Percentiles rank a stretch among this genome's conserved stretches.
phyloP scores from a whole-genome alignment of 2,888 invertebrate genomes.

The Rhagium mordax region DNA sequence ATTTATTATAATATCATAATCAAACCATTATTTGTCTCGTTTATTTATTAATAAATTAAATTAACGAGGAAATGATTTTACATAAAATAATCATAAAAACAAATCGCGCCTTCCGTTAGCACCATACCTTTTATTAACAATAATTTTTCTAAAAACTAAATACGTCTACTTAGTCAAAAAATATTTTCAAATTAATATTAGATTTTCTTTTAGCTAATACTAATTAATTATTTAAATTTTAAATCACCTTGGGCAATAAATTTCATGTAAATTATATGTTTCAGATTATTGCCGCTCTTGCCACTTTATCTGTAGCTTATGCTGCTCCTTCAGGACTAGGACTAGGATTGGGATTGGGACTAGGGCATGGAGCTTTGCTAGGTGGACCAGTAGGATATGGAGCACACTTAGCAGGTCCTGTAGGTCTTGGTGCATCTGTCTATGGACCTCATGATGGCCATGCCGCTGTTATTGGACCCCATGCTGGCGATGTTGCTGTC shows the following conservation, averaged over 20 bases:
- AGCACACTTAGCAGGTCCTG: conserved; percentile 26
- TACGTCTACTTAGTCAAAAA: too few relatives aligned
- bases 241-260: neutral
- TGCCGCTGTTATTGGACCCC: neutral
- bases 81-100: too few relatives aligned
- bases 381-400: conserved; percentile 27
- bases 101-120: too few relatives aligned
- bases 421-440: conserved; percentile 5
- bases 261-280: neutral
- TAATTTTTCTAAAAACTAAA: too few relatives aligned
- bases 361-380: neutral
- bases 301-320: neutral
- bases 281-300: conserved; percentile 15
- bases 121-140: too few relatives aligned
- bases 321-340: neutral
- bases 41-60: too few relatives aligned
- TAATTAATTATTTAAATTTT: too few relatives aligned
- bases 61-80: too few relatives aligned
- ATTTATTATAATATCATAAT: too few relatives aligned
- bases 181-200: too few relatives aligned
- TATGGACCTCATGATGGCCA: neutral
- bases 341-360: neutral
- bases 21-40: too few relatives aligned
- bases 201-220: too few relatives aligned
- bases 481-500: conserved; percentile 44